Percentiles rank a stretch among this genome's conserved stretches.
Conservation (phyloP, 1,140 invertebrate species). For the Battus philenor region DNA sequence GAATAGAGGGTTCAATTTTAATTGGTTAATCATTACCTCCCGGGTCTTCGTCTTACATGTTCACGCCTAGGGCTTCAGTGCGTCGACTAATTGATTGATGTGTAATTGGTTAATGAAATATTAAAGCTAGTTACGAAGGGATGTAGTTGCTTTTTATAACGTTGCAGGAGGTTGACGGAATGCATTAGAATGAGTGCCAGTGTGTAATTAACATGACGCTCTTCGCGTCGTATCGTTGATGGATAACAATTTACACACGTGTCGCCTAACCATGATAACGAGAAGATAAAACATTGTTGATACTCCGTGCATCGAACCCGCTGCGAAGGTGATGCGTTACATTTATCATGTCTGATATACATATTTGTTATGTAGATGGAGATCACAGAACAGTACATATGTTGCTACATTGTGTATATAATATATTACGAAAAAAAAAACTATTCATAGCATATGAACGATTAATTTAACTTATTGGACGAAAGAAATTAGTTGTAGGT, state of each 20-base stretch:
- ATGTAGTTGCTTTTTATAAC: slow-evolving; percentile 12
- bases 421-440: no score
- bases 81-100: slow-evolving; percentile 59
- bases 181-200: neutral
- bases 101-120: slow-evolving; percentile 65
- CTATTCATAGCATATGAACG: no score
- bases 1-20: slow-evolving; percentile 29
- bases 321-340: slow-evolving; percentile 19
- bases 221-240: slow-evolving; percentile 26
- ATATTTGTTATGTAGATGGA: no score
- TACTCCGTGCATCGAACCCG: slow-evolving; percentile 30
- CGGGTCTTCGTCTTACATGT: slow-evolving; percentile 52
- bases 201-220: neutral
- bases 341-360: no score
- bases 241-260: slow-evolving; percentile 30
- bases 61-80: slow-evolving; percentile 64
- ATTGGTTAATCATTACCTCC: slow-evolving; percentile 55
- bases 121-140: slow-evolving; percentile 23
- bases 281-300: slow-evolving; percentile 33
- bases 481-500: no score
- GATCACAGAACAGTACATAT: no score
- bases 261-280: slow-evolving; percentile 23
- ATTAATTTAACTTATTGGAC: no score
- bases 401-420: no score
- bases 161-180: slow-evolving; percentile 16